Percentiles rank a stretch among this genome's conserved stretches.
Evolutionary conservation across 2,797 vertebrate genomes (phyloP).

Genomic region (Enoplosus armatus): DNA sequence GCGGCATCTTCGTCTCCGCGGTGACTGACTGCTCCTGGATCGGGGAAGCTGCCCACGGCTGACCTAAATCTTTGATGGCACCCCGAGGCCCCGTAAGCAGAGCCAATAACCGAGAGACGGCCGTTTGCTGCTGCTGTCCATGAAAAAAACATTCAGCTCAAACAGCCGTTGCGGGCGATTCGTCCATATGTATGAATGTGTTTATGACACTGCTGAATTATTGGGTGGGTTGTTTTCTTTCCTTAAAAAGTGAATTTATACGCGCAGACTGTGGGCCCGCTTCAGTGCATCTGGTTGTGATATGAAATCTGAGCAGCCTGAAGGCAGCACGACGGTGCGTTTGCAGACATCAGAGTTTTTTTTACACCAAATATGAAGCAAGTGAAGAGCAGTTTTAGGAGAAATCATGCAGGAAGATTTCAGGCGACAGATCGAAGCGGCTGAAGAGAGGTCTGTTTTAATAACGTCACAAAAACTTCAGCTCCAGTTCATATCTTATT

Average conservation of each 20-base stretch:
- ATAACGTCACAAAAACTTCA: not conserved
- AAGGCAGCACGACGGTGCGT: slow-evolving; percentile 38
- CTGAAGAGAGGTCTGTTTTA: slow-evolving; percentile 1
- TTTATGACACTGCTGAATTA: slow-evolving; percentile 49
- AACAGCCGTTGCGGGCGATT: slow-evolving; percentile 20
- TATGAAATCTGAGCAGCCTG: slow-evolving; percentile 42
- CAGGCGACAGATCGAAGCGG: not conserved
- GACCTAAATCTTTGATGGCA: slow-evolving; percentile 77
- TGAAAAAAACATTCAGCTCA: slow-evolving; percentile 40
- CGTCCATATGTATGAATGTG: slow-evolving; percentile 55
- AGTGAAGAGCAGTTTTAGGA: not conserved
- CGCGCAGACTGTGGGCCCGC: slow-evolving; percentile 1
- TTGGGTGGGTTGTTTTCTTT: slow-evolving; percentile 32
- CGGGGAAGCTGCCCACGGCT: slow-evolving; percentile 51
- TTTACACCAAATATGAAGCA: not conserved
- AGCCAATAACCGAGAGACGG: slow-evolving; percentile 56
- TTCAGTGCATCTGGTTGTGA: slow-evolving; percentile 9
- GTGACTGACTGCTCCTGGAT: slow-evolving; percentile 45
- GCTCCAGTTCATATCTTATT: not conserved
- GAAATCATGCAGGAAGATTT: slow-evolving; percentile 6
- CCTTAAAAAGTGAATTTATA: slow-evolving; percentile 30
- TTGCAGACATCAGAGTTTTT: slow-evolving; percentile 20
- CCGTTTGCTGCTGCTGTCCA: slow-evolving; percentile 18
- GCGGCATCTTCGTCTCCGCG: slow-evolving; percentile 55
- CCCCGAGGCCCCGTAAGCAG: slow-evolving; percentile 59